Evolutionary conservation across 2,888 invertebrate genomes (phyloP).

Genomic region (Cetonia aurata): DNA sequence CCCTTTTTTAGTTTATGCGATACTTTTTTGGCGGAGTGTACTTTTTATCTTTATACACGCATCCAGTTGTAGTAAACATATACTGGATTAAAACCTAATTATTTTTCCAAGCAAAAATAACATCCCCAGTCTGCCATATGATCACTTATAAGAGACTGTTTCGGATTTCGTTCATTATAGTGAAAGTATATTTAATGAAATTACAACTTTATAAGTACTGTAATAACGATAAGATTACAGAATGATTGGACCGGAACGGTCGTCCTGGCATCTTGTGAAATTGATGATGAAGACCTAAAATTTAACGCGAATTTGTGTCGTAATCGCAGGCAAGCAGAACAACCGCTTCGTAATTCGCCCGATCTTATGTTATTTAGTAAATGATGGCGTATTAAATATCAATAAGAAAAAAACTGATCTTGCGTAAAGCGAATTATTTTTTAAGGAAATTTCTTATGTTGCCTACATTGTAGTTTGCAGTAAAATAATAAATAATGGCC

Average conservation of each 20-base stretch:
- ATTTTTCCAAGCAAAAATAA: constrained; percentile 13
- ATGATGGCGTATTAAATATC: not conserved
- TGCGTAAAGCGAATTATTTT: constrained; percentile 7
- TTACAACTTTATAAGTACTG: constrained; percentile 31
- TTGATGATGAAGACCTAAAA: constrained; percentile 34
- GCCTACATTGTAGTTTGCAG: not conserved
- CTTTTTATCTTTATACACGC: too few species aligned
- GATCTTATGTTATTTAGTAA: constrained; percentile 22
- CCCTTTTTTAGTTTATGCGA: too few species aligned
- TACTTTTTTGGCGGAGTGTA: too few species aligned
- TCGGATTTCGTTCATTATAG: constrained; percentile 15
- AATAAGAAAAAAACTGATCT: not conserved
- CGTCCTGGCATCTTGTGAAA: constrained; percentile 17
- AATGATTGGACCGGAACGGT: constrained; percentile 20
- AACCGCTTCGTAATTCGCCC: constrained; percentile 12
- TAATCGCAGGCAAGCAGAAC: constrained; percentile 5
- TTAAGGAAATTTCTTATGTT: constrained; percentile 11
- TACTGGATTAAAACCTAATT: constrained; percentile 21
- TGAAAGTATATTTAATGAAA: constrained; percentile 19
- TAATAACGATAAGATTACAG: constrained; percentile 23
- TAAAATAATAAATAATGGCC: too few species aligned
- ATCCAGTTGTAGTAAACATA: not conserved
- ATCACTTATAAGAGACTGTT: constrained; percentile 15
- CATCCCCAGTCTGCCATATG: not conserved
- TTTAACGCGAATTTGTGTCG: constrained; percentile 25